Percentiles rank a stretch among this genome's conserved stretches.
These are phyloP conservation scores for Diuraphis noxia DNA, from an alignment of 1,140 invertebrate genomes.

Conservation along the genomic window DNA sequence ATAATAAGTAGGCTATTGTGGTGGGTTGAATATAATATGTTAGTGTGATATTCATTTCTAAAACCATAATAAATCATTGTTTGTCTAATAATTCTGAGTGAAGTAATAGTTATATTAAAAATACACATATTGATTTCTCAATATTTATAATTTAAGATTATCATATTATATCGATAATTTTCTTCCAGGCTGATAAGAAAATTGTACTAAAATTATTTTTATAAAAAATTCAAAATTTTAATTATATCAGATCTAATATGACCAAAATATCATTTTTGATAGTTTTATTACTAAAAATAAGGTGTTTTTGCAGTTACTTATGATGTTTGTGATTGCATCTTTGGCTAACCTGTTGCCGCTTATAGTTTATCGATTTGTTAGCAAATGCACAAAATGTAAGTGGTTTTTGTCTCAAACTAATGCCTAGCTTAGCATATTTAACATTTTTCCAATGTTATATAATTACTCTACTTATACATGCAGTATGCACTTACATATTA, in stretches of 20 bases:
- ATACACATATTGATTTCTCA: background rate
- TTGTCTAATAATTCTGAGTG: background rate
- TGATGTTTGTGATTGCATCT: constrained; percentile 36
- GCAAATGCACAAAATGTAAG: constrained; percentile 50
- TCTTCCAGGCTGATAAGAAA: background rate
- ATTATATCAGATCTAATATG: constrained; percentile 5
- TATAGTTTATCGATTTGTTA: constrained; percentile 46
- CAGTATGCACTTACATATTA: background rate
- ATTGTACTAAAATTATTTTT: background rate
- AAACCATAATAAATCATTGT: background rate
- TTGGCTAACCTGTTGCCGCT: constrained; percentile 40
- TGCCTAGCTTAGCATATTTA: background rate
- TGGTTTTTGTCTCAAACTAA: constrained; percentile 33
- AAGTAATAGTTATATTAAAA: background rate
- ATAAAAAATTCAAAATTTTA: background rate
- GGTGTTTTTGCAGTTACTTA: constrained; percentile 38
- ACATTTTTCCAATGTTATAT: background rate
- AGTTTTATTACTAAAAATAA: constrained; percentile 2
- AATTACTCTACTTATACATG: background rate
- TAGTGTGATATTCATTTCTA: background rate
- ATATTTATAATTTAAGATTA: background rate
- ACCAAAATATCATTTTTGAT: background rate
- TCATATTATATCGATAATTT: background rate
- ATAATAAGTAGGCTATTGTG: too few species aligned
- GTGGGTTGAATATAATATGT: background rate